phyloP scores from a whole-genome alignment of 2,113 vertebrate genomes.

The Trinectes maculatus region DNA sequence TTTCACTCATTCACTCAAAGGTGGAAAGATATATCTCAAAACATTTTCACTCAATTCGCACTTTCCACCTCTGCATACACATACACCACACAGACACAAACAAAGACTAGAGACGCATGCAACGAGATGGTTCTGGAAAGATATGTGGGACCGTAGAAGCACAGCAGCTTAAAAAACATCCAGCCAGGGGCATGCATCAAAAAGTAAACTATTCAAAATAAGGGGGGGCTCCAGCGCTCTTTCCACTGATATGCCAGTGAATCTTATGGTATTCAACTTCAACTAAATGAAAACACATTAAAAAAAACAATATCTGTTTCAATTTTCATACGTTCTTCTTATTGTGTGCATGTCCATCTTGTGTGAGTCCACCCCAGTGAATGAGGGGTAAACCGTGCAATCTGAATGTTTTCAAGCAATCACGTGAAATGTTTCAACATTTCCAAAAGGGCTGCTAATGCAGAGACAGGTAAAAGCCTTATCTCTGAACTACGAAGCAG shows the following conservation, averaged over 20 bases:
- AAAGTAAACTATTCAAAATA: slow-evolving; percentile 38
- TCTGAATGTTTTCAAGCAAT: background rate
- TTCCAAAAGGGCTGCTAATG: slow-evolving; percentile 28
- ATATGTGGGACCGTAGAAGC: slow-evolving; percentile 35
- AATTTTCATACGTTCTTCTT: background rate
- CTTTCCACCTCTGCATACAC: slow-evolving; percentile 61
- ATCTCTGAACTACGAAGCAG: background rate
- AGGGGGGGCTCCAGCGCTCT: background rate
- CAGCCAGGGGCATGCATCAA: slow-evolving; percentile 77
- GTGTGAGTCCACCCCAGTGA: background rate
- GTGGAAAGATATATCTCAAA: slow-evolving; percentile 49
- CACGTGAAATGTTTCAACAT: background rate
- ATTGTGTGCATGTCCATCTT: background rate
- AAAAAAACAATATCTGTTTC: background rate
- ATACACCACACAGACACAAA: slow-evolving; percentile 2
- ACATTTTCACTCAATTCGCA: too few relatives aligned
- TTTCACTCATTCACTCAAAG: slow-evolving; percentile 32
- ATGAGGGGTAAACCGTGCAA: slow-evolving; percentile 41
- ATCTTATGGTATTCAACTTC: background rate
- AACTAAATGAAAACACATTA: background rate
- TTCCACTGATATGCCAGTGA: background rate
- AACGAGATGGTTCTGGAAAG: slow-evolving; percentile 52
- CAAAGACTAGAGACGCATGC: slow-evolving; percentile 82
- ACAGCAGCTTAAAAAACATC: slow-evolving; percentile 35
- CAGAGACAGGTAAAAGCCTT: background rate